Evolutionary conservation across 92 coral and sea anemone genomes (phyloP).

Genomic region (Phenganax subtilis): DNA sequence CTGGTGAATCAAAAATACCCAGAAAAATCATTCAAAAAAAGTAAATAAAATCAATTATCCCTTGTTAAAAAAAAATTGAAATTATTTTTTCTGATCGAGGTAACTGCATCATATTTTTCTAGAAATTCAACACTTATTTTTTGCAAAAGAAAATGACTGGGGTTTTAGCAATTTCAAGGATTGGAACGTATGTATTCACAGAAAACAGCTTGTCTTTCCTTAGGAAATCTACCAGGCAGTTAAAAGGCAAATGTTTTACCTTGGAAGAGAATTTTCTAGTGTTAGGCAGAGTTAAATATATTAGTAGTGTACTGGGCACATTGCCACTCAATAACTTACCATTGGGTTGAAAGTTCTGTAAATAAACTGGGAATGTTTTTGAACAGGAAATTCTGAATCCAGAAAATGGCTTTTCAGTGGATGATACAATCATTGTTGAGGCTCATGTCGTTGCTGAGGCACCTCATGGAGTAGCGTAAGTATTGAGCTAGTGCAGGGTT

Average conservation of each 20-base stretch:
- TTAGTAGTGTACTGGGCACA: too few relatives aligned
- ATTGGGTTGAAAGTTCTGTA: not conserved
- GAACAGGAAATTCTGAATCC: slow-evolving; percentile 78
- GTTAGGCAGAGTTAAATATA: too few relatives aligned
- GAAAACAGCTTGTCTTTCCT: not conserved
- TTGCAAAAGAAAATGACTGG: slow-evolving; percentile 99
- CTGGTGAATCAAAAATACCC: slow-evolving; percentile 69
- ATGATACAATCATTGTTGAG: slow-evolving; percentile 83
- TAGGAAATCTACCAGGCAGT: too few relatives aligned
- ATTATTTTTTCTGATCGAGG: not conserved
- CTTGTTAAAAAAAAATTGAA: not conserved
- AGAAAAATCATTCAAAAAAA: slow-evolving; percentile 68
- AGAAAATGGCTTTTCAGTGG: slow-evolving; percentile 75
- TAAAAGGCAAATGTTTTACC: too few relatives aligned
- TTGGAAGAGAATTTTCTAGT: too few relatives aligned
- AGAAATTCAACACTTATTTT: slow-evolving; percentile 92
- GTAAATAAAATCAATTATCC: slow-evolving; percentile 48
- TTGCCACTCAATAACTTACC: not conserved
- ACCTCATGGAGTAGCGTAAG: slow-evolving; percentile 99
- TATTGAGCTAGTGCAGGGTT: not conserved
- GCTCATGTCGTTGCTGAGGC: slow-evolving; percentile 93
- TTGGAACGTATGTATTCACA: slow-evolving; percentile 75
- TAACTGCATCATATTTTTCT: not conserved
- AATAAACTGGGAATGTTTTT: not conserved
- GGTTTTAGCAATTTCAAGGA: slow-evolving; percentile 92